Base-by-base conservation (phyloP, 1,140 invertebrate genomes). In the Pogonus chalceus region DNA sequence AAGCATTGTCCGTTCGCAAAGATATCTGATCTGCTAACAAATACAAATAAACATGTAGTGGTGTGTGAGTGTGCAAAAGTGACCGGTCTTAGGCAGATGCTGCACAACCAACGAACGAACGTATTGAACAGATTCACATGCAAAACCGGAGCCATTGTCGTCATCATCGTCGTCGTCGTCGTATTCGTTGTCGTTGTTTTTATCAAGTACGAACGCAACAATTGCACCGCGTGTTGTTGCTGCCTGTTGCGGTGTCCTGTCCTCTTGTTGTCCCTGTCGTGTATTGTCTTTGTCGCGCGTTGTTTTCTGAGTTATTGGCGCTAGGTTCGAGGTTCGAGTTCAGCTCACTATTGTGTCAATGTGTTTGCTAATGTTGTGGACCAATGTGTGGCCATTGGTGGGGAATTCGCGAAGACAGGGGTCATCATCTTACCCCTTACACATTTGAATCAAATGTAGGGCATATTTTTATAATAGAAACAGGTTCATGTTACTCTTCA, bases 141-240 rank as follows among this genome's bases (percentile, higher is more conserved):
- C 37, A 43, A 43, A 43, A 43, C 37, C 37, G 4, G n/a, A n/a
- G n/a, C n/a, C n/a, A n/a, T n/a, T n/a, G n/a, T n/a, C n/a, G n/a
- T n/a, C n/a, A n/a, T n/a, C n/a, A n/a, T n/a, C n/a, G n/a, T n/a
- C n/a, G n/a, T n/a, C n/a, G n/a, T 60, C 56, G 56, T 63, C 58
- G 62, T 60, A 60, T 56, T 58, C 52, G 52, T 61, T 61, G 62
- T 64, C 62, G 62, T 64, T 64, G 59, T 60, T 61, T 62, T 62
- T 61, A 55, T 58, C 53, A 50, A 58, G 56, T 58, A 52, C 55
- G 57, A 60, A 58, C 60, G 18, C 18, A 43, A 43, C 37, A 12
- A 43, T 43, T 43, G 26, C 4, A 31, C 26, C 14, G 26, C 26
- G 14, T 31, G 37, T 43, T 12, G 7, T 4, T 43, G 7, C 37